Evolutionary conservation across 1,140 invertebrate genomes (phyloP), one percentile per base, ranked within the genome.

Genomic region (Papilio dardanus): DNA sequence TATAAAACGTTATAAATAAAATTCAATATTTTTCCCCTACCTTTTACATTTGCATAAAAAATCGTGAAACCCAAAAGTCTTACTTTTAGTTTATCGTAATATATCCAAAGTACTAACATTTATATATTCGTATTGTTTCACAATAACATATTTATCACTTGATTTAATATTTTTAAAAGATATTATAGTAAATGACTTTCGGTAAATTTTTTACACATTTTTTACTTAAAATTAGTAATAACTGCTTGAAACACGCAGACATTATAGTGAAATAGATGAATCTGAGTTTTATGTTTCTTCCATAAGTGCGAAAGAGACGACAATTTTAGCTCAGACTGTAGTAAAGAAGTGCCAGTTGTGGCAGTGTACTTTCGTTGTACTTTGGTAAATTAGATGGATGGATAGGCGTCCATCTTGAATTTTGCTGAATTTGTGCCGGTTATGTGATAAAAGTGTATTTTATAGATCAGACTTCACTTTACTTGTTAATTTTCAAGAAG

Each of bases 371-470:
- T 71, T 71, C 69, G 80, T 82, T 78, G 79, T 79, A 83, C 71
- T 78, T 78, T 78, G 65, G 68, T 78, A 76, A 74, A 83, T 85
- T 85, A 82, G 82, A 83, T 85, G 84, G 83, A 88, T 88, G 87
- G 89, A 91, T 89, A 88, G 92, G 93, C 93, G 93, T 94, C 93
- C 93, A 94, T 94, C 93, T 94, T 94, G 93, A 92, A 93, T 90
- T 93, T 93, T 86, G 84, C 91, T 90, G 89, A 88, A 88, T 93
- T 93, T 90, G 89, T 92, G 91, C 93, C 91, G 93, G 92, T 93
- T 90, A 89, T 93, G 86, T 92, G 91, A 89, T 89, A 89, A 88
- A 91, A 92, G 89, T 91, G 88, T 88, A 90, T 90, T 92, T 93
- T 93, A 83, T 91, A 90, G 89, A 88, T 86, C 86, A 82, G 83